Percentiles rank a stretch among this genome's conserved stretches.
These are phyloP conservation scores for Diuraphis noxia DNA, from an alignment of 1,140 invertebrate species.

Conservation along the genomic window DNA sequence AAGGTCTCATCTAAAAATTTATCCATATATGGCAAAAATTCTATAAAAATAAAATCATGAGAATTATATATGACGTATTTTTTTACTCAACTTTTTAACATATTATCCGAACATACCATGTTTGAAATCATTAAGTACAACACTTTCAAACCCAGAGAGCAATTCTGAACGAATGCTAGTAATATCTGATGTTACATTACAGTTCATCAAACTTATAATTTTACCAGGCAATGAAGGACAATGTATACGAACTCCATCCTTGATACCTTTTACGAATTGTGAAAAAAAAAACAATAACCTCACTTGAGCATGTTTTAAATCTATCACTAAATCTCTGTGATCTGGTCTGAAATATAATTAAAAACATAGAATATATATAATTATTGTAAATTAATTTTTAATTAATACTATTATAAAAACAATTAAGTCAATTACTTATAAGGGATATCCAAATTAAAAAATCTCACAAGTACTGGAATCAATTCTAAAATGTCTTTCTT, in stretches of 20 bases:
- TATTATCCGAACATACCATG: constrained; percentile 3
- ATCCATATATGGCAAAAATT: constrained; percentile 48
- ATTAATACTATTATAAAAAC: not conserved
- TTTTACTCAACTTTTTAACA: not conserved
- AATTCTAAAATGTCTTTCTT: constrained; percentile 36
- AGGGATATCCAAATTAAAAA: constrained; percentile 34
- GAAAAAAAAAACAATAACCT: constrained; percentile 40
- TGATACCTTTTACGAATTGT: constrained; percentile 1
- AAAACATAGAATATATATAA: not conserved
- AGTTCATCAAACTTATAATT: constrained; percentile 31
- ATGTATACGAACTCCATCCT: not conserved
- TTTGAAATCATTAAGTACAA: constrained; percentile 34
- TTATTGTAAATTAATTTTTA: not conserved
- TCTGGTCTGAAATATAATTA: constrained; percentile 15
- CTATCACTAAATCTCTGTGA: constrained; percentile 26
- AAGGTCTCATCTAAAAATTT: constrained; percentile 46
- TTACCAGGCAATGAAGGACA: constrained; percentile 9
- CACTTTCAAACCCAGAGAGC: constrained; percentile 31
- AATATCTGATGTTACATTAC: constrained; percentile 20
- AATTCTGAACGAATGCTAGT: constrained; percentile 38
- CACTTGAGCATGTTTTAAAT: constrained; percentile 47
- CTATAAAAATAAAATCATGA: constrained; percentile 3
- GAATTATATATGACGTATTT: not conserved
- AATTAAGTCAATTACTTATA: not conserved
- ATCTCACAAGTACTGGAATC: constrained; percentile 15